Evolutionary conservation across 2,888 invertebrate species (phyloP).

Genomic region (Eledona agricola): DNA sequence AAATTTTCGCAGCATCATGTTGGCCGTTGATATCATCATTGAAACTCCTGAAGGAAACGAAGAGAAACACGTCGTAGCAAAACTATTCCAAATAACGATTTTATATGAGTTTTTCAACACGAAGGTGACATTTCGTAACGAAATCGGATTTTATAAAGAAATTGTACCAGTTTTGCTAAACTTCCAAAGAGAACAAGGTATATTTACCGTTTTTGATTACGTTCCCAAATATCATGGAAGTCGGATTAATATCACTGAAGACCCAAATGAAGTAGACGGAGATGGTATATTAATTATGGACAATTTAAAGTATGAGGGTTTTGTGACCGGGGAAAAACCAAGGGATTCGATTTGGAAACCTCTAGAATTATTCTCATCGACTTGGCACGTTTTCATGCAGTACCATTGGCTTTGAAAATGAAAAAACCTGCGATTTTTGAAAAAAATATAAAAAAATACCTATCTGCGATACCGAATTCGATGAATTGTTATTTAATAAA

Average conservation of each 20-base stretch:
- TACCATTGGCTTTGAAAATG: constrained; percentile 64
- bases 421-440: constrained; percentile 58
- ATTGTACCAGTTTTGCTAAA: constrained; percentile 61
- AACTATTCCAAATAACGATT: too few species aligned
- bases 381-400: constrained; percentile 66
- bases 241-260: constrained; percentile 41
- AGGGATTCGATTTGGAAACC: constrained; percentile 63
- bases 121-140: constrained; percentile 64
- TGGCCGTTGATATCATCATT: constrained; percentile 56
- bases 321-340: constrained; percentile 59
- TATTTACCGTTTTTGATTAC: constrained; percentile 57
- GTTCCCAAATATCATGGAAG: constrained; percentile 51
- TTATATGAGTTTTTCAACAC: constrained; percentile 64
- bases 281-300: constrained; percentile 65
- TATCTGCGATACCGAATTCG: not conserved
- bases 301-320: constrained; percentile 63
- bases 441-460: constrained; percentile 50
- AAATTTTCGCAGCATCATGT: constrained; percentile 68
- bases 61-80: constrained; percentile 37
- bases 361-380: constrained; percentile 59
- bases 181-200: constrained; percentile 61
- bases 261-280: not conserved
- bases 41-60: constrained; percentile 31
- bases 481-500: constrained; percentile 1
- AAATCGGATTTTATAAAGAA: constrained; percentile 64